Conservation (phyloP, 2,113 vertebrate genomes). For the Elaphurus davidianus region DNA sequence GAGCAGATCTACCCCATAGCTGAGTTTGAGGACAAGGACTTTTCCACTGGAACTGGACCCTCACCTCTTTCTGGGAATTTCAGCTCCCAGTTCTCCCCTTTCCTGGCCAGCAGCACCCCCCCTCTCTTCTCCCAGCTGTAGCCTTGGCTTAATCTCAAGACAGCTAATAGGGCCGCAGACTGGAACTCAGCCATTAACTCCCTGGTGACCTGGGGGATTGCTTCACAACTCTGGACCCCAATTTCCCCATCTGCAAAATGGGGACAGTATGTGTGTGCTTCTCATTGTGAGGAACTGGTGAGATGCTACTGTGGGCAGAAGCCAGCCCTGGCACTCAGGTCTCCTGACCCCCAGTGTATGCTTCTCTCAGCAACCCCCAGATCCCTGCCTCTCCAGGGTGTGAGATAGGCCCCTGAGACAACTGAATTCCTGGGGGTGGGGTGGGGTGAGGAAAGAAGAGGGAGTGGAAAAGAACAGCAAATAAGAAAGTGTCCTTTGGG, state of each 20-base stretch:
- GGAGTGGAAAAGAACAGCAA: conserved; percentile 38
- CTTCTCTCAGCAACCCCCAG: neutral
- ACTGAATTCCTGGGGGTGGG: conserved; percentile 44
- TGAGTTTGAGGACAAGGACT: conserved; percentile 13
- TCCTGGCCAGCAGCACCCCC: conserved; percentile 13
- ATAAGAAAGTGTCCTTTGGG: conserved; percentile 28
- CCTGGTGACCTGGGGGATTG: neutral
- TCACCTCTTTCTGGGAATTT: conserved; percentile 46
- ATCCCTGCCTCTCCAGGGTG: neutral
- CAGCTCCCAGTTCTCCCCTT: conserved; percentile 2
- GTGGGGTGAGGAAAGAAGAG: conserved; percentile 7
- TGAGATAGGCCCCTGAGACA: conserved; percentile 42
- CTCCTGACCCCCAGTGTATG: neutral
- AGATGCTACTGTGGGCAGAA: neutral
- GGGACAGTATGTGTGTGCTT: neutral
- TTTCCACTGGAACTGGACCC: conserved; percentile 14
- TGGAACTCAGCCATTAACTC: conserved; percentile 41
- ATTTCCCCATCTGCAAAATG: neutral
- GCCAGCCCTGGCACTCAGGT: neutral
- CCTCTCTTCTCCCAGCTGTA: conserved; percentile 22
- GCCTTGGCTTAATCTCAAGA: conserved; percentile 51
- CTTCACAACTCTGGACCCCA: neutral
- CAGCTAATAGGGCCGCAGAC: neutral
- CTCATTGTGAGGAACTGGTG: neutral
- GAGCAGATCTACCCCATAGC: neutral